Percentiles rank a stretch among this genome's conserved stretches.
phyloP scores from a whole-genome alignment of 2,797 vertebrate genomes.

The Sphenodon punctatus region DNA sequence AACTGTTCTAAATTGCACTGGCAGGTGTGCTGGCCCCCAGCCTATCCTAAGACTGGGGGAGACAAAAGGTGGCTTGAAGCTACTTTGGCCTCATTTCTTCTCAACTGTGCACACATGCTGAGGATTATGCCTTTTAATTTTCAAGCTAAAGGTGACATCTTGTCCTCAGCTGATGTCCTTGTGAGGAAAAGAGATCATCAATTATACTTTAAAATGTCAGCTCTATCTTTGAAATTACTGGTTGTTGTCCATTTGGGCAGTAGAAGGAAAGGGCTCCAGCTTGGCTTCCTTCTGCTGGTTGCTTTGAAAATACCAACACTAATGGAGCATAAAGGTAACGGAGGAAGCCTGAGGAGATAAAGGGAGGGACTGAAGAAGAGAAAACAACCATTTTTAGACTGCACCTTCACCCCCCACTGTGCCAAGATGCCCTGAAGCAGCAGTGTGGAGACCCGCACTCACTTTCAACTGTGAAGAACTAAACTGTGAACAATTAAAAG shows the following conservation, averaged over 20 bases:
- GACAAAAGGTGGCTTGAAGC: too few species aligned
- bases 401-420: neutral
- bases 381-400: slow-evolving; percentile 23
- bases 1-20: neutral
- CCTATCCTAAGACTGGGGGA: neutral
- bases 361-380: slow-evolving; percentile 7
- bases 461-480: slow-evolving; percentile 14
- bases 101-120: neutral
- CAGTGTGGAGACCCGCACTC: neutral
- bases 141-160: neutral
- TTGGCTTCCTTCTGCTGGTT: slow-evolving; percentile 32
- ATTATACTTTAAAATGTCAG: slow-evolving; percentile 33
- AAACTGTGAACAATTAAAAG: neutral
- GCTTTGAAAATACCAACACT: slow-evolving; percentile 46
- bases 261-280: slow-evolving; percentile 14
- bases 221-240: slow-evolving; percentile 1
- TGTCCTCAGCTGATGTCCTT: neutral
- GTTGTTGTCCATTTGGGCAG: slow-evolving; percentile 9
- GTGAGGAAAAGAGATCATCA: slow-evolving; percentile 1
- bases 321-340: slow-evolving; percentile 41
- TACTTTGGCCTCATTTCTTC: too few species aligned
- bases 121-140: neutral
- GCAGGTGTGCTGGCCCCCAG: neutral
- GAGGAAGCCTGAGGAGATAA: slow-evolving; percentile 7
- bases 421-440: neutral